A percentile compares a stretch with the other conserved stretches of the same genome.
phyloP scores from a whole-genome alignment of 2,888 invertebrate genomes.

The Eupithecia insigniata region DNA sequence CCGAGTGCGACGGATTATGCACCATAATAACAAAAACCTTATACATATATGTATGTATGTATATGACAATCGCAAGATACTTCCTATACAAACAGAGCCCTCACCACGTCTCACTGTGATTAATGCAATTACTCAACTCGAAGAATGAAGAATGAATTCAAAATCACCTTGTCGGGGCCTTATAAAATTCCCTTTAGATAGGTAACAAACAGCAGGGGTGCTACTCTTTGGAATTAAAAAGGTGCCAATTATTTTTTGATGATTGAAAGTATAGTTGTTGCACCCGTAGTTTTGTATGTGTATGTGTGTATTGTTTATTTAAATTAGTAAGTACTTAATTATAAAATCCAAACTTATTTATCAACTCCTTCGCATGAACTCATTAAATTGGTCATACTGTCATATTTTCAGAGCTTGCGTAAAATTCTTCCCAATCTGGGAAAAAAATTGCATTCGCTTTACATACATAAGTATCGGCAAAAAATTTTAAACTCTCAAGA shows the following conservation, averaged over 20 bases:
- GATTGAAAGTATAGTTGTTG: background rate
- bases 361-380: too few species aligned
- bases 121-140: constrained; percentile 56
- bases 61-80: background rate
- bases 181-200: constrained; percentile 46
- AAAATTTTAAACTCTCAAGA: background rate
- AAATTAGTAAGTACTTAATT: too few species aligned
- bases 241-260: background rate
- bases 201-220: background rate
- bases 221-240: background rate
- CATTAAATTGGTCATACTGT: background rate
- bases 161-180: constrained; percentile 53
- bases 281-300: background rate
- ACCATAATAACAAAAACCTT: too few species aligned
- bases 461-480: background rate
- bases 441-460: background rate
- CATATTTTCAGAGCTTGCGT: background rate
- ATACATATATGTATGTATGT: too few species aligned
- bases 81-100: background rate
- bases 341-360: too few species aligned
- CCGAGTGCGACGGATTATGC: too few species aligned
- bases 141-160: constrained; percentile 53
- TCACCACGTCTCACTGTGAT: constrained; percentile 44
- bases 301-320: background rate
- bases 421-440: background rate